Base-by-base conservation (phyloP, 2,888 invertebrate species). In the Melipona beecheii region DNA sequence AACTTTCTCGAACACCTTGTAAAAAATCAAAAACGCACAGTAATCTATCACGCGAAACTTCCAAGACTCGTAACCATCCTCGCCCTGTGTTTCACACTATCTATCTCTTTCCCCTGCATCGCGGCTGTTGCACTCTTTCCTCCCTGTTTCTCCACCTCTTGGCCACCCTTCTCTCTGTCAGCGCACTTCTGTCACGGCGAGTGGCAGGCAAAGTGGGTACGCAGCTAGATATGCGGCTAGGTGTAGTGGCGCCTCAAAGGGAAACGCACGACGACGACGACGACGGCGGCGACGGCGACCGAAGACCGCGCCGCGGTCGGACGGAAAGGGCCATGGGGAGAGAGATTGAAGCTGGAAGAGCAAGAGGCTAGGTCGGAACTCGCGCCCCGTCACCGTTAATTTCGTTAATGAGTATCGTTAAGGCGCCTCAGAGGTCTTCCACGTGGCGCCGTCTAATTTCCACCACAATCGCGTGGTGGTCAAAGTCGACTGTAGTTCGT, bases 161-260 rank as follows among this genome's bases (percentile, higher is more conserved):
- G 31, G 31, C 11, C 5, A 24, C 27, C 24, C 49, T 27, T 5
- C 43, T 27, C 36, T 69, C 75, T 75, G 71, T 85, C 81, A 79
- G 73, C 81, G 85, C 84, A 90, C 91, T 91, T 81, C 81, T 87
- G 81, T 87, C 90, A 85, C 81, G 86, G 74, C 81, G 85, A 91
- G 90, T 91, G 87, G 86, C 86, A 77, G 81, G 87, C 86, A 90
- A 90, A 92, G 91, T 90, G 91, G 89, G 83, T 87, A 87, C 86
- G 87, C 86, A 89, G 86, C 87, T 89, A 83, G 88, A 87, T 43
- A 43, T 87, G 83, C 84, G 77, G 76, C 87, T 88, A 85, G 87
- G 81, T 70, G 76, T 84, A 85, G 77, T 71, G 71, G 70, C 65
- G 64, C 78, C 83, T 87, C 87, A 90, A 87, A 90, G 86, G 82